phyloP scores from a whole-genome alignment of 2,113 vertebrate genomes.

The Elgaria multicarinata region DNA sequence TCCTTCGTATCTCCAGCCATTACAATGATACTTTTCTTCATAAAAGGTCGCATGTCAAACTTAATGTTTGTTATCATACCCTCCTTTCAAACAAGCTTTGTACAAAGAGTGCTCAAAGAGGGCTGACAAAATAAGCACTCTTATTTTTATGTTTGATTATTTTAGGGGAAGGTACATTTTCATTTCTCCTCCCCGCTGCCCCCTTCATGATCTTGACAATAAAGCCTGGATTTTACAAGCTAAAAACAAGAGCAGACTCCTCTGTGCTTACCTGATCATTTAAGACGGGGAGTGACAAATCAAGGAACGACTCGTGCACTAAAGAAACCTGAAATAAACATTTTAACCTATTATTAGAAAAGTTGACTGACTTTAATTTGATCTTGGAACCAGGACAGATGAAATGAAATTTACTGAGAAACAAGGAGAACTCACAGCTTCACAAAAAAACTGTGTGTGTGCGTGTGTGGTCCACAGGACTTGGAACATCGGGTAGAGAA shows the following conservation, averaged over 20 bases:
- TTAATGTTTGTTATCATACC: background rate
- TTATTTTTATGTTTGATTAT: background rate
- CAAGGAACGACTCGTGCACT: slow-evolving; percentile 95
- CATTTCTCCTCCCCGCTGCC: background rate
- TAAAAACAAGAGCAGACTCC: background rate
- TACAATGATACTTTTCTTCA: background rate
- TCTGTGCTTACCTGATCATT: slow-evolving; percentile 88
- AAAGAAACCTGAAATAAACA: slow-evolving; percentile 87
- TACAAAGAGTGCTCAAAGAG: background rate
- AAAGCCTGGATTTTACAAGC: background rate
- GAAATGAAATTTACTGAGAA: background rate
- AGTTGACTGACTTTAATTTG: background rate
- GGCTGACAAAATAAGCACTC: background rate
- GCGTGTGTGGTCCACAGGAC: no score
- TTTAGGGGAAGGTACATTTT: background rate
- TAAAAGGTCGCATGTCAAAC: background rate
- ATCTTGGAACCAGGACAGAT: background rate
- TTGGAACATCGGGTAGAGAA: no score
- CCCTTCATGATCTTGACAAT: background rate
- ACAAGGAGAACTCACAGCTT: background rate
- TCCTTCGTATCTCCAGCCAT: background rate
- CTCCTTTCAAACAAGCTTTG: background rate
- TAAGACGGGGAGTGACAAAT: slow-evolving; percentile 93
- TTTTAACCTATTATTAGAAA: slow-evolving; percentile 33
- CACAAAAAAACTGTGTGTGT: background rate